A percentile compares a stretch with the other conserved stretches of the same genome.
Evolutionary conservation across 2,113 vertebrate genomes (phyloP).

Genomic region (Corynorhinus townsendii): DNA sequence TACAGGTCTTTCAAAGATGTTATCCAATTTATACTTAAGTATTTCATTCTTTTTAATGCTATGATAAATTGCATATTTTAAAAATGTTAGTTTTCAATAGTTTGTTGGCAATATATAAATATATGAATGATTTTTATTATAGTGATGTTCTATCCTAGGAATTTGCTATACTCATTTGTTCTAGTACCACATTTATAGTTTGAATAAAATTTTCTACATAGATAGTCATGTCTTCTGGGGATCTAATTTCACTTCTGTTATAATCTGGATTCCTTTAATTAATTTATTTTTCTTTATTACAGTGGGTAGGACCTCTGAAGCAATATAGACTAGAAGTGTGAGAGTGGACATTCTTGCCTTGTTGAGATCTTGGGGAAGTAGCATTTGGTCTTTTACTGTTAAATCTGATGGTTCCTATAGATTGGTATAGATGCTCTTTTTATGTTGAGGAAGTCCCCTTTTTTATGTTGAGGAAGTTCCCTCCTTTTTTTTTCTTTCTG

Average conservation of each 20-base stretch:
- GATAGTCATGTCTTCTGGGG: not conserved
- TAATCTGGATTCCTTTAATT: not conserved
- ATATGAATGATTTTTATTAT: slow-evolving; percentile 11
- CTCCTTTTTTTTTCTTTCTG: not conserved
- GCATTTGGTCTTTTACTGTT: not conserved
- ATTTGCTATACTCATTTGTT: slow-evolving; percentile 26
- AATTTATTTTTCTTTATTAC: not conserved
- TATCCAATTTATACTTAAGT: not conserved
- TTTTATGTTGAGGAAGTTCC: not conserved
- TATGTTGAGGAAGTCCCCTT: not conserved
- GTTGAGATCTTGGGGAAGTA: not conserved
- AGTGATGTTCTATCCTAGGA: not conserved
- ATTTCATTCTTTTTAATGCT: not conserved
- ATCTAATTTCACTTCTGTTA: not conserved
- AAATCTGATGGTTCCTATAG: not conserved
- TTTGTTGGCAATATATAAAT: not conserved
- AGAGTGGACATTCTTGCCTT: not conserved
- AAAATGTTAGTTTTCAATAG: not conserved
- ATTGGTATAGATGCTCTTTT: not conserved
- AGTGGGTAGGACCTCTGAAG: not conserved
- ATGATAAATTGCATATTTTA: not conserved
- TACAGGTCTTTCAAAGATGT: not conserved
- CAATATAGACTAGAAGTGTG: not conserved
- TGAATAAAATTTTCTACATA: not conserved
- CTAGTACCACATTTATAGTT: not conserved